Evolutionary conservation across 2,113 vertebrate genomes (phyloP), one percentile per base, ranked within the genome.

Genomic region (Enhydra lutris): DNA sequence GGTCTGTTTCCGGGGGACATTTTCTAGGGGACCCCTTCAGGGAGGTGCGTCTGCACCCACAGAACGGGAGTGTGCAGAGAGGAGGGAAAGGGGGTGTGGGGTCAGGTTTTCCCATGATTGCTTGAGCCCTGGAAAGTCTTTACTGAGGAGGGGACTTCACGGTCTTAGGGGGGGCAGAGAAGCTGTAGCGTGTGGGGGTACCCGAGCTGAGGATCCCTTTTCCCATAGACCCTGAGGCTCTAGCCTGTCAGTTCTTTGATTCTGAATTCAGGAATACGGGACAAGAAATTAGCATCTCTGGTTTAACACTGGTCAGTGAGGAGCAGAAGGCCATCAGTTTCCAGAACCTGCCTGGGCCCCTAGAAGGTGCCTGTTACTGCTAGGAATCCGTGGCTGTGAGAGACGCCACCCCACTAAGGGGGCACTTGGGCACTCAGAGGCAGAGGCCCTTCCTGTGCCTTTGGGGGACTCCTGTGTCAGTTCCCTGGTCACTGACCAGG

Each of bases 351-450:
- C 20, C 18, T 39, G 18, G 31, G 45, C 13, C 20, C 91, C 61
- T 34, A 23, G 57, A 21, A 67, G 47, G 13, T 4, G 39, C 52
- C 67, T 47, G 2, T 10, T 76, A 61, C 47, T 3, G 2, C 13
- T 1, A 26, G 89, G 12, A 55, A 36, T 14, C 23, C 0, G 0
- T 1, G 55, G 50, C 83, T 4, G 15, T 17, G 50, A 52, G 7
- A 13, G 23, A 14, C 7, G 12, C 52, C 20, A 24, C n/a, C 17
- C 65, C n/a, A 7, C 36, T 3, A 10, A 3, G 42, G 42, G 50
- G 6, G 11, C 0, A 1, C 34, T 31, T 20, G 11, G 55, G 4
- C 0, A 1, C 36, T 7, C 39, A 7, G 26, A 76, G 24, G 31
- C 26, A 15, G 12, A 52, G 45, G 15, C 7, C 39, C 21, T 73